These are phyloP conservation scores for Nymphalis c-album DNA, from an alignment of 2,888 invertebrate genomes.

Conservation along the genomic window DNA sequence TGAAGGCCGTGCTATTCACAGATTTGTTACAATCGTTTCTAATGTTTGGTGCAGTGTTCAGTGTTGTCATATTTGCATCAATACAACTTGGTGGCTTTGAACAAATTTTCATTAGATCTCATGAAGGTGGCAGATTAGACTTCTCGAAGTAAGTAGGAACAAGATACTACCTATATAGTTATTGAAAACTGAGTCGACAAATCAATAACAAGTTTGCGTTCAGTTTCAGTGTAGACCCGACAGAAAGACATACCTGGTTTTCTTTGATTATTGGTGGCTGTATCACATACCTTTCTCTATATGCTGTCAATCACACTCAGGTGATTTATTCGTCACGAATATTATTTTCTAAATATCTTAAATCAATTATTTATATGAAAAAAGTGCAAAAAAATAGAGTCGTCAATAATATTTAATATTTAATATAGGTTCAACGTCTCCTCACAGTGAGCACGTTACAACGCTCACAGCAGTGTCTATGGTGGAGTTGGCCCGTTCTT, in stretches of 20 bases:
- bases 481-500: constrained; percentile 91
- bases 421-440: constrained; percentile 83
- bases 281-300: constrained; percentile 89
- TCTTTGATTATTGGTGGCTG: constrained; percentile 90
- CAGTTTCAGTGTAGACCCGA: constrained; percentile 90
- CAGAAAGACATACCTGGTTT: constrained; percentile 92
- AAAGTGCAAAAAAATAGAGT: background rate
- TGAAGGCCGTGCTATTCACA: constrained; percentile 94
- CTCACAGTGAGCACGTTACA: constrained; percentile 86
- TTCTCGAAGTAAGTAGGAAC: constrained; percentile 82
- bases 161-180: background rate
- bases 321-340: constrained; percentile 44
- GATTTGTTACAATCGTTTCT: constrained; percentile 92
- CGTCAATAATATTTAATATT: background rate
- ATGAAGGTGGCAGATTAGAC: constrained; percentile 85
- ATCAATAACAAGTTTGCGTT: constrained; percentile 3
- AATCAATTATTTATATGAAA: no score
- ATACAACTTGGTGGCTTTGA: constrained; percentile 85
- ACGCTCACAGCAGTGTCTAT: constrained; percentile 86
- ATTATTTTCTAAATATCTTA: background rate
- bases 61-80: constrained; percentile 88
- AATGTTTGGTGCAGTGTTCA: constrained; percentile 92
- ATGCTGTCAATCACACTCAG: constrained; percentile 93
- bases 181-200: no score
- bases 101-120: constrained; percentile 87